These are phyloP conservation scores for Eupithecia subumbrata DNA, from an alignment of 2,888 invertebrate genomes.

Conservation along the genomic window DNA sequence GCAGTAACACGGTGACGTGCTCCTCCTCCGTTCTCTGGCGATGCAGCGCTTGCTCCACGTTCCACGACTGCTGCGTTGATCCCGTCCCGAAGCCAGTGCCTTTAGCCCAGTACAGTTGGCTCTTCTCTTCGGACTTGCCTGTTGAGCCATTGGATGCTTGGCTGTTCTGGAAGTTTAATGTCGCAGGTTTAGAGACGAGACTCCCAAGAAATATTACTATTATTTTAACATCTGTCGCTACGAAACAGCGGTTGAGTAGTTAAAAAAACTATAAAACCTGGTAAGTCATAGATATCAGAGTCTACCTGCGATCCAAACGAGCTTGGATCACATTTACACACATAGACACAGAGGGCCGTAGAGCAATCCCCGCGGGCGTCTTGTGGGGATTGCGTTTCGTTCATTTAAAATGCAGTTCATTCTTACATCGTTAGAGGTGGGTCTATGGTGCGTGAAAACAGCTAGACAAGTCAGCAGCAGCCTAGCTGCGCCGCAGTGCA, in stretches of 20 bases:
- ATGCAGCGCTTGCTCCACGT: conserved; percentile 96
- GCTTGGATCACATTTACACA: too few relatives aligned
- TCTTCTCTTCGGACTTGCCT: conserved; percentile 87
- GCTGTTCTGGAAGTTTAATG: conserved; percentile 58
- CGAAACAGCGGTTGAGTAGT: too few relatives aligned
- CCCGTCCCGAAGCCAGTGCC: conserved; percentile 99
- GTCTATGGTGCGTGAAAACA: conserved; percentile 93
- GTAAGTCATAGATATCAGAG: too few relatives aligned
- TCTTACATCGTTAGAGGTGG: conserved; percentile 72
- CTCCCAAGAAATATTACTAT: neutral
- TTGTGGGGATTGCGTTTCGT: too few relatives aligned
- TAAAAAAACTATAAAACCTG: too few relatives aligned
- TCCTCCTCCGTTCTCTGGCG: conserved; percentile 96
- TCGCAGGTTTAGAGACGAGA: neutral
- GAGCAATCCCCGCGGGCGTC: too few relatives aligned
- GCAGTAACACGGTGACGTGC: conserved; percentile 88
- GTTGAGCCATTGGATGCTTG: conserved; percentile 80
- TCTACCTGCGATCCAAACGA: too few relatives aligned
- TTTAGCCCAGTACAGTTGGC: conserved; percentile 96
- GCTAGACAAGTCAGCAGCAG: conserved; percentile 94
- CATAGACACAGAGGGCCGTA: too few relatives aligned
- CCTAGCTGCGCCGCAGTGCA: conserved; percentile 93
- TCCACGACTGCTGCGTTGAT: conserved; percentile 97
- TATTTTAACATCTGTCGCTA: neutral
- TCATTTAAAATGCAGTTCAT: neutral